Evolutionary conservation across 2,888 invertebrate genomes (phyloP).

Genomic region (Poecilobothrus nobilitatus): DNA sequence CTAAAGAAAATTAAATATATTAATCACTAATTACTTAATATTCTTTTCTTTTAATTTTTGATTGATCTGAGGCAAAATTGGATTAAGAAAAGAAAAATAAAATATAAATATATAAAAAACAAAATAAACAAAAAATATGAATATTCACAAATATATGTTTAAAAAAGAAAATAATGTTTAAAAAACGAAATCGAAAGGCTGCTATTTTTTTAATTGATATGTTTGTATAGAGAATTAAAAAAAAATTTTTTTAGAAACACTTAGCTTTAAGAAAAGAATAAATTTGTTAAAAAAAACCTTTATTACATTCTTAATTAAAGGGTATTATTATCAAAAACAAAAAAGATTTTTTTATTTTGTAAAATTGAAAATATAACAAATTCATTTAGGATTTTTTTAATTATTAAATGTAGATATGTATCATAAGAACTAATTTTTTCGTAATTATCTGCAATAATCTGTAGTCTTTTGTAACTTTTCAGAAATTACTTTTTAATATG

Average conservation of each 20-base stretch:
- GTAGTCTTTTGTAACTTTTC: too few species aligned
- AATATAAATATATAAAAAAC: not conserved
- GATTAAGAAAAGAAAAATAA: not conserved
- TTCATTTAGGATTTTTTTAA: too few species aligned
- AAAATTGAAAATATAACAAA: too few species aligned
- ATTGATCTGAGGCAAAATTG: constrained; percentile 2
- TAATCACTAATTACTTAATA: not conserved
- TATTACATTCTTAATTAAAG: constrained; percentile 23
- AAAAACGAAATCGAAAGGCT: constrained; percentile 19
- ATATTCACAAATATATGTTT: not conserved
- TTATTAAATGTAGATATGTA: too few species aligned
- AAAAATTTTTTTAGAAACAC: constrained; percentile 8
- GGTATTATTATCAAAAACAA: constrained; percentile 15
- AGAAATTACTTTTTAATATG: too few species aligned
- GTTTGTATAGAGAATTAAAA: constrained; percentile 18
- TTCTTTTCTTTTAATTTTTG: not conserved
- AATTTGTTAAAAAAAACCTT: constrained; percentile 20
- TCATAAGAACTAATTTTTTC: too few species aligned
- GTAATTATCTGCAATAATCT: too few species aligned
- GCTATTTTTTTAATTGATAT: constrained; percentile 18
- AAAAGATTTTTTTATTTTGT: too few species aligned
- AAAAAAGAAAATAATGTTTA: constrained; percentile 7
- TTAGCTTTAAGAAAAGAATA: constrained; percentile 12
- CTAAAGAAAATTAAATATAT: not conserved
- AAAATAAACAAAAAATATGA: constrained; percentile 8